These are phyloP conservation scores for Drosophila niveifrons DNA, from an alignment of 2,888 invertebrate genomes.

Conservation along the genomic window DNA sequence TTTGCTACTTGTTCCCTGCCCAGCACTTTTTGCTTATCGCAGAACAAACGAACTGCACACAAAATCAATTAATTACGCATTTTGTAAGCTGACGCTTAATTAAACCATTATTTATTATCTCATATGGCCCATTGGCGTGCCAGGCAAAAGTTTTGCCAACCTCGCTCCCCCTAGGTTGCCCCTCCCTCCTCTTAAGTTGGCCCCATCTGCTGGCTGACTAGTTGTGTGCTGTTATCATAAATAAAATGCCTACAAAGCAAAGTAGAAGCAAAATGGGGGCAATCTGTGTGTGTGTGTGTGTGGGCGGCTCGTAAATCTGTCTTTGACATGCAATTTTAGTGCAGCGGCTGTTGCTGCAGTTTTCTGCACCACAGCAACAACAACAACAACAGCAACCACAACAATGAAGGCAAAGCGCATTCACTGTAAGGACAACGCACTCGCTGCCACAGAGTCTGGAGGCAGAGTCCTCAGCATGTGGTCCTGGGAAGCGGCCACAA, in stretches of 20 bases:
- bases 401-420: constrained; percentile 55
- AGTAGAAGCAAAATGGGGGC: constrained; percentile 25
- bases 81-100: constrained; percentile 73
- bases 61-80: constrained; percentile 74
- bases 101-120: constrained; percentile 80
- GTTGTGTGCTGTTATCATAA: constrained; percentile 44
- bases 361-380: constrained; percentile 12
- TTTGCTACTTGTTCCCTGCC: neutral
- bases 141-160: constrained; percentile 53
- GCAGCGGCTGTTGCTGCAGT: constrained; percentile 73
- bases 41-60: constrained; percentile 40
- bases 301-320: constrained; percentile 73
- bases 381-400: constrained; percentile 26
- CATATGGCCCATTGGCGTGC: constrained; percentile 58
- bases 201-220: neutral
- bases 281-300: constrained; percentile 34
- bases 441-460: constrained; percentile 3
- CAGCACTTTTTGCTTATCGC: constrained; percentile 32
- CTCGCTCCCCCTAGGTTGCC: neutral
- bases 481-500: constrained; percentile 16
- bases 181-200: neutral
- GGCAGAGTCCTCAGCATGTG: constrained; percentile 21
- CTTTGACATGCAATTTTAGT: constrained; percentile 80
- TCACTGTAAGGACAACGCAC: constrained; percentile 70
- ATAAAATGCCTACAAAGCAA: constrained; percentile 44